Evolutionary conservation across 1,140 invertebrate genomes (phyloP).

Genomic region (Diachasmimorpha longicaudata): DNA sequence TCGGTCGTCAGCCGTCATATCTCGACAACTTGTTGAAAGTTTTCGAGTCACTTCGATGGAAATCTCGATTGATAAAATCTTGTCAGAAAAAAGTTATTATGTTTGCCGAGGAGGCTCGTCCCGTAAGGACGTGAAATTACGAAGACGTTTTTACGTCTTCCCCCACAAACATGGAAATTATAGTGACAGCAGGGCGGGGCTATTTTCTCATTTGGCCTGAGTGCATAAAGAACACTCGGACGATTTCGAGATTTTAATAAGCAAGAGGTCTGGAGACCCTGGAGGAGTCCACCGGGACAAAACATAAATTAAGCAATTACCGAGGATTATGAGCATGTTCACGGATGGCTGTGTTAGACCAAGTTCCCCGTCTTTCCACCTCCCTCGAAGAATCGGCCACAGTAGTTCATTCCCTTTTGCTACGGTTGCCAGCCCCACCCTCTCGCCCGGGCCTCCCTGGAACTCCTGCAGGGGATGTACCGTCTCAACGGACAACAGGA

Average conservation of each 20-base stretch:
- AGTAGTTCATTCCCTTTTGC: too few species aligned
- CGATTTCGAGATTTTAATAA: slow-evolving; percentile 38
- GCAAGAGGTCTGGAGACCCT: slow-evolving; percentile 12
- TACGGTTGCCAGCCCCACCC: too few species aligned
- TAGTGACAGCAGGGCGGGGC: background rate
- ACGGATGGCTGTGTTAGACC: slow-evolving; percentile 24
- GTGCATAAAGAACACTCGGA: slow-evolving; percentile 13
- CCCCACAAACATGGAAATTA: background rate
- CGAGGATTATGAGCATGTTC: slow-evolving; percentile 44
- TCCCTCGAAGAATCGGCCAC: background rate
- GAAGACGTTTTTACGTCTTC: too few species aligned
- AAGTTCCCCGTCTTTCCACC: slow-evolving; percentile 24
- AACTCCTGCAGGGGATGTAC: background rate
- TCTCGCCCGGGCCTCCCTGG: too few species aligned
- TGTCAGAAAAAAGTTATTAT: too few species aligned
- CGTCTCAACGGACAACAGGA: background rate
- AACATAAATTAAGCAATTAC: slow-evolving; percentile 58
- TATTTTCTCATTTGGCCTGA: slow-evolving; percentile 19
- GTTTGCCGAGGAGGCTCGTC: too few species aligned
- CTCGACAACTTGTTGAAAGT: too few species aligned
- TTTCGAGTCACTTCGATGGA: too few species aligned
- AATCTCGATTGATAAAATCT: too few species aligned
- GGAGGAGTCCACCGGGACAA: slow-evolving; percentile 26
- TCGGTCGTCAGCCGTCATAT: too few species aligned
- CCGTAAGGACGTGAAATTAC: background rate